phyloP scores from a whole-genome alignment of 2,888 invertebrate genomes.

The Physocephala rufipes region DNA sequence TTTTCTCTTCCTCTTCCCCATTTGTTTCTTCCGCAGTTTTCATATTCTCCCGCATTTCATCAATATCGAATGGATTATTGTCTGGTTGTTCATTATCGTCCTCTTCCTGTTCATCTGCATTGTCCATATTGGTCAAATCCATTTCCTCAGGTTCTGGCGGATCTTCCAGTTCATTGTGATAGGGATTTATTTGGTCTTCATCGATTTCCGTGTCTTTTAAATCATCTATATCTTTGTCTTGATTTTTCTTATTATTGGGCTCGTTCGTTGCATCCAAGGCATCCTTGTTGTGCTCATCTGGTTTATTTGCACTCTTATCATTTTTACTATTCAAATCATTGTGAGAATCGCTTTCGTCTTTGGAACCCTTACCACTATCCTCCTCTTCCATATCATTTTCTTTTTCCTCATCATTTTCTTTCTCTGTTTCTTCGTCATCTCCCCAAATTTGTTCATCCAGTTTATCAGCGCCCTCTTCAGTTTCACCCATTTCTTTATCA shows the following conservation, averaged over 20 bases:
- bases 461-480: slow-evolving; percentile 85
- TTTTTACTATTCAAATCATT: slow-evolving; percentile 66
- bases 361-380: slow-evolving; percentile 73
- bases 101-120: slow-evolving; percentile 77
- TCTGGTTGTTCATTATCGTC: slow-evolving; percentile 70
- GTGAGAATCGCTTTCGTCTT: slow-evolving; percentile 75
- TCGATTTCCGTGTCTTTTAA: slow-evolving; percentile 82
- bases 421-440: slow-evolving; percentile 85
- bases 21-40: slow-evolving; percentile 56
- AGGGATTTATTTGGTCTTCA: slow-evolving; percentile 82
- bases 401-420: slow-evolving; percentile 70
- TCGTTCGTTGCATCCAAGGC: slow-evolving; percentile 63
- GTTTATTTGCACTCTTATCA: slow-evolving; percentile 68
- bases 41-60: slow-evolving; percentile 75
- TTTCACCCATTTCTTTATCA: slow-evolving; percentile 97
- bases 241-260: slow-evolving; percentile 61
- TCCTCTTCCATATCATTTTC: slow-evolving; percentile 70
- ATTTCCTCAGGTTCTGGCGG: slow-evolving; percentile 85
- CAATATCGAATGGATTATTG: slow-evolving; percentile 88
- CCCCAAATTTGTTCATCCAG: slow-evolving; percentile 85
- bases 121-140: slow-evolving; percentile 87
- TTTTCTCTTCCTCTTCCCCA: slow-evolving; percentile 50
- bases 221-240: slow-evolving; percentile 79
- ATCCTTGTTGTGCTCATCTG: slow-evolving; percentile 69
- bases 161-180: slow-evolving; percentile 81